These are phyloP conservation scores for Harpegnathos saltator DNA, from an alignment of 1,140 invertebrate genomes.

Conservation along the genomic window DNA sequence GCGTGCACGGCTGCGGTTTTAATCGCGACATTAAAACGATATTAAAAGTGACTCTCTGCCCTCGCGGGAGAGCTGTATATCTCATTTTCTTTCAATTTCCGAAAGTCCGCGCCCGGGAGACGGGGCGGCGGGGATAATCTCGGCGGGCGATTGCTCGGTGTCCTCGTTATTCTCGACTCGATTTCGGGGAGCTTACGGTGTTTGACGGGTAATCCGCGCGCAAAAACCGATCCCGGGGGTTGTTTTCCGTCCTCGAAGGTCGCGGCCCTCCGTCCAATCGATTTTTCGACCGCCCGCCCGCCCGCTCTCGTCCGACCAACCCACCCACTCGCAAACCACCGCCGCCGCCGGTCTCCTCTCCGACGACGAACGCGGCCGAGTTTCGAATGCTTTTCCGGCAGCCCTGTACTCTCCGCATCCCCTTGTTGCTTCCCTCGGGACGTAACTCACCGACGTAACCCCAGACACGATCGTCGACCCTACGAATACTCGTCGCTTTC, in stretches of 20 bases:
- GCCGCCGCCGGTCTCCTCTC: background rate
- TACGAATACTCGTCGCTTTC: background rate
- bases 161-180: constrained; percentile 58
- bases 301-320: background rate
- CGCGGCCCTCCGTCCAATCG: background rate
- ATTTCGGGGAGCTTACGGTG: constrained; percentile 55
- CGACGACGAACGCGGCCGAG: constrained; percentile 17
- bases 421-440: background rate
- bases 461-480: constrained; percentile 40
- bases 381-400: constrained; percentile 52
- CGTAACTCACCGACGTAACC: background rate
- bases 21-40: constrained; percentile 42
- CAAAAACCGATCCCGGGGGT: constrained; percentile 31
- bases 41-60: constrained; percentile 7
- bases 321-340: constrained; percentile 1
- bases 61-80: background rate
- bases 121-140: constrained; percentile 46
- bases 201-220: constrained; percentile 30
- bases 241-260: constrained; percentile 45
- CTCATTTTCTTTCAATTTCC: constrained; percentile 47
- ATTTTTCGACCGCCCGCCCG: constrained; percentile 39
- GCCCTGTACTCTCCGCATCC: background rate
- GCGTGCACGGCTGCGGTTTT: background rate
- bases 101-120: background rate
- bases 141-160: constrained; percentile 38